A percentile compares a stretch with the other conserved stretches of the same genome.
Evolutionary conservation across 2,888 invertebrate genomes (phyloP).

Genomic region (Ctena decussata): DNA sequence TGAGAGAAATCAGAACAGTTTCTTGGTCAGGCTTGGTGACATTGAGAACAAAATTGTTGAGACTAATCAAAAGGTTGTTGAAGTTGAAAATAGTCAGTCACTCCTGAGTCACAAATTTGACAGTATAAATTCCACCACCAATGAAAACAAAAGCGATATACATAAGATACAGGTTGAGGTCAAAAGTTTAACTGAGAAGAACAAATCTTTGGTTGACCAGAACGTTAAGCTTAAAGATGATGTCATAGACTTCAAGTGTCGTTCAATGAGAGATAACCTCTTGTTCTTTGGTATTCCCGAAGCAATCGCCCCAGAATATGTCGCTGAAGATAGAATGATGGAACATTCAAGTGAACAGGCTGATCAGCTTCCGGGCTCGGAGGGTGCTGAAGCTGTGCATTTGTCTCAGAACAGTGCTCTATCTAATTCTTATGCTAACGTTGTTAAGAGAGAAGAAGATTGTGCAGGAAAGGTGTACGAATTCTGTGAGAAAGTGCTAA

Average conservation of each 20-base stretch:
- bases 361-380: background rate
- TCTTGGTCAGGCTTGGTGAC: background rate
- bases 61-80: background rate
- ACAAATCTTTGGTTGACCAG: background rate
- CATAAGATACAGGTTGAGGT: background rate
- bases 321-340: background rate
- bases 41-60: background rate
- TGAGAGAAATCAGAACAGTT: background rate
- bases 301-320: background rate
- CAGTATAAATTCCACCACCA: background rate
- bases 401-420: background rate
- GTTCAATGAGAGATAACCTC: constrained; percentile 25
- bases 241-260: constrained; percentile 12
- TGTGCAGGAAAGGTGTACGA: background rate
- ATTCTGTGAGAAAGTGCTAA: background rate
- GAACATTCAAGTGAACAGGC: background rate
- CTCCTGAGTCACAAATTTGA: constrained; percentile 18
- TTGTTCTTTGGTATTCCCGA: constrained; percentile 16
- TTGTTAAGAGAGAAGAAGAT: background rate
- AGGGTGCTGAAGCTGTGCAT: background rate
- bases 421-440: background rate
- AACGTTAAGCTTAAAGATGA: constrained; percentile 16
- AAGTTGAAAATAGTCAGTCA: constrained; percentile 16
- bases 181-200: background rate
- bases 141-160: background rate